Conservation (phyloP, 1,140 invertebrate genomes). For the Olivierus martensii region DNA sequence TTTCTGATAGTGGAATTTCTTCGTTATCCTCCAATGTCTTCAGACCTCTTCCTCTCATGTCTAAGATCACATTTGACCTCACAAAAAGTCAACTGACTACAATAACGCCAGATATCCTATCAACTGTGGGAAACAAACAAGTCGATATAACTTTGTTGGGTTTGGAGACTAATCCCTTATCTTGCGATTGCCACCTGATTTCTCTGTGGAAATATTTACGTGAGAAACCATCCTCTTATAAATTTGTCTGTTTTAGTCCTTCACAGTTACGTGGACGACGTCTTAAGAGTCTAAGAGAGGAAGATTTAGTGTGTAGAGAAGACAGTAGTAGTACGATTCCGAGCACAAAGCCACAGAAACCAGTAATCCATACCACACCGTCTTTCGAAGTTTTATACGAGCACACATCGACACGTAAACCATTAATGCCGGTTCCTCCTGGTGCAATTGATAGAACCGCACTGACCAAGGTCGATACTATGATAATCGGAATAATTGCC, state of each 20-base stretch:
- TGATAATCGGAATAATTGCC: constrained; percentile 82
- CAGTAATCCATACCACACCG: constrained; percentile 28
- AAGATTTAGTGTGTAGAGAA: constrained; percentile 57
- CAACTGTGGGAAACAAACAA: constrained; percentile 60
- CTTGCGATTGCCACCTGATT: constrained; percentile 67
- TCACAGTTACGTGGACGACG: constrained; percentile 47
- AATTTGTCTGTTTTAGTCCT: constrained; percentile 49
- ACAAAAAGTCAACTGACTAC: constrained; percentile 58
- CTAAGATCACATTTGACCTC: constrained; percentile 58
- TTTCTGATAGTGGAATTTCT: constrained; percentile 63
- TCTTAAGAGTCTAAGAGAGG: constrained; percentile 56
- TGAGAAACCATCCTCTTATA: constrained; percentile 24
- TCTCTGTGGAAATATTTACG: constrained; percentile 61
- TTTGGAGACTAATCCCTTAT: constrained; percentile 57
- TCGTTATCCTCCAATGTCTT: constrained; percentile 60
- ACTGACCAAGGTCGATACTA: constrained; percentile 68
- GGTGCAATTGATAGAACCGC: constrained; percentile 22
- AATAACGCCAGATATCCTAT: constrained; percentile 56
- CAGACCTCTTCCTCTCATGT: constrained; percentile 76
- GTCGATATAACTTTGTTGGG: constrained; percentile 55
- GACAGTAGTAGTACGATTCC: constrained; percentile 18
- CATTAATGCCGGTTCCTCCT: constrained; percentile 2
- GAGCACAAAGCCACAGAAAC: constrained; percentile 22
- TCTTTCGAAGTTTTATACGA: constrained; percentile 12
- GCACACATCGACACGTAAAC: constrained; percentile 5